Evolutionary conservation across 2,888 invertebrate species (phyloP).

Genomic region (Parasteatoda lunata): DNA sequence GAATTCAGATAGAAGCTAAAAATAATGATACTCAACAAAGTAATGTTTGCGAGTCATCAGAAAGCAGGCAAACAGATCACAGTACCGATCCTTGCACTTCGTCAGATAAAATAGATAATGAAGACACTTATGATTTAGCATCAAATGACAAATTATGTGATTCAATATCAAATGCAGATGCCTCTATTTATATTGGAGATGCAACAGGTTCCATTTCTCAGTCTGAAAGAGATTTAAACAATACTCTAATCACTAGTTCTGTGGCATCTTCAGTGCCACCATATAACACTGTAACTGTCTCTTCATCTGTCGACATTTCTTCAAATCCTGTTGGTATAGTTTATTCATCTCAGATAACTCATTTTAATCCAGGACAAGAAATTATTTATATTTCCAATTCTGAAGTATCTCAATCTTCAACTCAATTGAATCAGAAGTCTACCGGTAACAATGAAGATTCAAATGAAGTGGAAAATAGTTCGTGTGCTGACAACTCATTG

Average conservation of each 20-base stretch:
- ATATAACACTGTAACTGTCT: conserved; percentile 25
- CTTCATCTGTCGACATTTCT: conserved; percentile 37
- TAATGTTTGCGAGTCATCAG: conserved; percentile 46
- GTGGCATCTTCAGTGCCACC: conserved; percentile 15
- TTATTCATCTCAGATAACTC: conserved; percentile 29
- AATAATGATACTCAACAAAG: conserved; percentile 1
- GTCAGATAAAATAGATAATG: conserved; percentile 20
- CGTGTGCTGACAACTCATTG: background rate
- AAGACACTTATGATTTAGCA: conserved; percentile 4
- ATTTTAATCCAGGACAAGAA: background rate
- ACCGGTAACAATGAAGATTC: no score
- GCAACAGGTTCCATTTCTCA: conserved; percentile 34
- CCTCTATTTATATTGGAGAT: conserved; percentile 1
- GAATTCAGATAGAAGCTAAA: conserved; percentile 2
- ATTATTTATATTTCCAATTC: conserved; percentile 20
- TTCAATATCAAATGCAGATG: background rate
- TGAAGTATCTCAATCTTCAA: conserved; percentile 32
- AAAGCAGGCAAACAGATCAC: background rate
- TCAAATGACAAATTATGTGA: background rate
- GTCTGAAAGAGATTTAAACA: conserved; percentile 17
- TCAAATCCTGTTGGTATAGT: conserved; percentile 24
- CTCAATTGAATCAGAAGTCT: background rate
- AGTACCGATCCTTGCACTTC: conserved; percentile 30
- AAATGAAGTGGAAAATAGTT: background rate
- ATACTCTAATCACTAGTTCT: background rate